These are phyloP conservation scores for Carlito syrichta DNA, from an alignment of 2,113 vertebrate species.

Conservation along the genomic window DNA sequence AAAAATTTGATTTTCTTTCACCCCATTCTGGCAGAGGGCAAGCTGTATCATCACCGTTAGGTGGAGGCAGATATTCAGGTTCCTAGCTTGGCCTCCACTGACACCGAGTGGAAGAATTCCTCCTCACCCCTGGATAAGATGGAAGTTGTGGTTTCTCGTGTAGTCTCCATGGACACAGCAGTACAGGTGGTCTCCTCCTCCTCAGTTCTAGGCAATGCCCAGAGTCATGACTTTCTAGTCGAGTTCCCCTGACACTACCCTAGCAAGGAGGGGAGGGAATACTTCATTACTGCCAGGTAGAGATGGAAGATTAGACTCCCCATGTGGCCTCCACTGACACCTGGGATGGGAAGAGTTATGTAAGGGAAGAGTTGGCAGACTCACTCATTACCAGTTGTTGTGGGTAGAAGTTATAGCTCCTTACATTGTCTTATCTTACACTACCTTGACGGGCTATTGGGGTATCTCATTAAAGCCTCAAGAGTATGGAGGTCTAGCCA, in stretches of 20 bases:
- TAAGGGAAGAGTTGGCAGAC: background rate
- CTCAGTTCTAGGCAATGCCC: background rate
- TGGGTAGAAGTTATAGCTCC: background rate
- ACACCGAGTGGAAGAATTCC: background rate
- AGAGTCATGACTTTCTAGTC: too few species aligned
- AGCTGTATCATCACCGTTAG: too few species aligned
- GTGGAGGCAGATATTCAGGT: background rate
- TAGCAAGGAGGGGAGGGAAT: accelerated
- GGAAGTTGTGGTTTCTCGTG: background rate
- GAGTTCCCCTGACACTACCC: background rate
- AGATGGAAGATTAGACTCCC: too few species aligned
- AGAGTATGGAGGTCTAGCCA: background rate
- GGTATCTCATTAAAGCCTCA: background rate
- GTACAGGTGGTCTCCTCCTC: background rate
- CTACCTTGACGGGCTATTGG: background rate
- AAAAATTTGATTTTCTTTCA: background rate
- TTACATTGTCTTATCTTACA: background rate
- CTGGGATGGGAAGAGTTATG: too few species aligned
- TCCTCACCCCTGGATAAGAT: background rate
- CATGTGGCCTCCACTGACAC: background rate
- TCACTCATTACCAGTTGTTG: background rate
- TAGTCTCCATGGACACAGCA: background rate
- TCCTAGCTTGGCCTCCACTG: background rate
- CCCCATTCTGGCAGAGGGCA: background rate
- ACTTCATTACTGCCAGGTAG: background rate